Evolutionary conservation across 2,888 invertebrate genomes (phyloP), one percentile per base, ranked within the genome.

Genomic region (Norana najaformis): DNA sequence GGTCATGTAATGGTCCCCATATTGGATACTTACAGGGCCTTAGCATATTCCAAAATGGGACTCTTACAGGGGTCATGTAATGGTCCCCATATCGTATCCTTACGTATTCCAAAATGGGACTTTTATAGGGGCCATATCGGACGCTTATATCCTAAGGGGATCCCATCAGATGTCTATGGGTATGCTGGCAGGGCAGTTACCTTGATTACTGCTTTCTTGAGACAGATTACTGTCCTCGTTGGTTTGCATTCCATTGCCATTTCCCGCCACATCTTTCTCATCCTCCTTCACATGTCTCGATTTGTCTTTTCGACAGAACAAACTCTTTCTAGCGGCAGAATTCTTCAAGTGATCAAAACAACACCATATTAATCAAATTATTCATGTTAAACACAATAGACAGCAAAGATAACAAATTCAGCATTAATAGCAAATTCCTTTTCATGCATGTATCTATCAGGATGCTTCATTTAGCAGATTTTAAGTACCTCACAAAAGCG

Each of bases 161-260:
- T n/a, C n/a, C n/a, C n/a, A n/a, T n/a, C n/a, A n/a, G n/a, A n/a
- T n/a, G n/a, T n/a, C n/a, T n/a, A n/a, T n/a, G n/a, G n/a, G n/a
- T n/a, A n/a, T n/a, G n/a, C n/a, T n/a, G n/a, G n/a, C 53, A 37
- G 37, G 2, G 37, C 23, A 8, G 37, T 35, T 38, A 53, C 91
- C 91, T 53, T 37, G 85, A 88, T 88, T 90, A 41, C 90, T 91
- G 89, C 91, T 91, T 36, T 88, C 91, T 39, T 91, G 91, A 23
- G 91, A 91, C 53, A 91, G 23, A 88, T 91, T 91, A 82, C 91
- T 91, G 39, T 91, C 90, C 89, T 91, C 91, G 83, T 91, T 90
- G 34, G 39, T 88, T 38, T 85, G 90, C 20, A 90, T 83, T 30
- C 85, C 69, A 53, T 39, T 83, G 1, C 69, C 88, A 34, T 37